phyloP scores from a whole-genome alignment of 2,113 vertebrate genomes.

The Anas platyrhynchos region DNA sequence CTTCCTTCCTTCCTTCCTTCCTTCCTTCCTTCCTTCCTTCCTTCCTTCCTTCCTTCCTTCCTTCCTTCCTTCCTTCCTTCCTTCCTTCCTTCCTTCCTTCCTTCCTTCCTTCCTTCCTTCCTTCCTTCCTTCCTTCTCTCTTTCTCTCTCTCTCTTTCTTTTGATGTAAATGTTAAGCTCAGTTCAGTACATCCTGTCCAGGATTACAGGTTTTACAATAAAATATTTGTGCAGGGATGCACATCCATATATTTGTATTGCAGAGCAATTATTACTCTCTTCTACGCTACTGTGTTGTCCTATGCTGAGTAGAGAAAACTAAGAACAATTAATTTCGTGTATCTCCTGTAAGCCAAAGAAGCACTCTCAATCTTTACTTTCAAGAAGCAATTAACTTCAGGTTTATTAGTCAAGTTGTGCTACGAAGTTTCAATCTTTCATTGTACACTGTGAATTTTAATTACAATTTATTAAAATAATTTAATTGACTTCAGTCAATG shows the following conservation, averaged over 20 bases:
- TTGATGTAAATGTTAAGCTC: not conserved
- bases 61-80: no score
- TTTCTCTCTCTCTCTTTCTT: no score
- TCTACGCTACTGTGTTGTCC: not conserved
- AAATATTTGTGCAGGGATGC: not conserved
- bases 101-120: no score
- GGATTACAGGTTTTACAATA: not conserved
- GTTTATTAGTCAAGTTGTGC: conserved; percentile 69
- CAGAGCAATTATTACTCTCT: conserved; percentile 13
- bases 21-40: no score
- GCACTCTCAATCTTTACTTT: conserved; percentile 63
- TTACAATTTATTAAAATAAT: conserved; percentile 73
- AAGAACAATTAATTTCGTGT: conserved; percentile 60
- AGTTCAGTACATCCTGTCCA: not conserved
- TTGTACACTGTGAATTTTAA: conserved; percentile 63
- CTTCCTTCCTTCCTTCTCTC: no score
- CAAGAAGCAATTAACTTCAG: conserved; percentile 69
- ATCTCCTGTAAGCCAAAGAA: conserved; percentile 50
- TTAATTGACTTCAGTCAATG: conserved; percentile 69
- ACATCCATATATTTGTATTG: not conserved
- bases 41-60: no score
- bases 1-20: no score
- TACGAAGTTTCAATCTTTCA: conserved; percentile 65
- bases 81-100: no score
- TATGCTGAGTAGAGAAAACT: conserved; percentile 29